A percentile compares a stretch with the other conserved stretches of the same genome.
Conservation (phyloP, 2,797 vertebrate genomes). For the Semotilus atromaculatus region DNA sequence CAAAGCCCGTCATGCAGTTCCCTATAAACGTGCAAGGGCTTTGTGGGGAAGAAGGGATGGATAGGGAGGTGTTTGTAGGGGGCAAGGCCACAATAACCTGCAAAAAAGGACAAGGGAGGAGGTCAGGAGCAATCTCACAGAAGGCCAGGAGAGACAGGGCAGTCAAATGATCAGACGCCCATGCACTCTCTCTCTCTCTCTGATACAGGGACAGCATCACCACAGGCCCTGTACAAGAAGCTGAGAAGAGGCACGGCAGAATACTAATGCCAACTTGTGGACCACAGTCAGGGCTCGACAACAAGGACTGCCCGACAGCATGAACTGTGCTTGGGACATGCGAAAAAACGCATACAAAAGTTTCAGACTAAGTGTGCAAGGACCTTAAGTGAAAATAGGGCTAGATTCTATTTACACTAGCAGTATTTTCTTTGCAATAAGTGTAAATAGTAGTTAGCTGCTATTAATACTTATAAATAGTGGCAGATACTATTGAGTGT, state of each 20-base stretch:
- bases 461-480: too few relatives aligned
- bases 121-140: constrained; percentile 30
- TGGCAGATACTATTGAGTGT: too few relatives aligned
- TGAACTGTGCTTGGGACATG: background rate
- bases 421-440: too few relatives aligned
- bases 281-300: background rate
- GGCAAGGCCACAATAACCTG: constrained; percentile 29
- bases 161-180: constrained; percentile 38
- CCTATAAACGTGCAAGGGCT: constrained; percentile 44
- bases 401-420: too few relatives aligned
- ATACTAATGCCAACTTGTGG: constrained; percentile 49
- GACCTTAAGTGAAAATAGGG: too few relatives aligned
- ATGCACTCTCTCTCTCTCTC: constrained; percentile 19
- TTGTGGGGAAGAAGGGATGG: background rate
- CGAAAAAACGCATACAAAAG: too few relatives aligned
- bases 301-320: background rate
- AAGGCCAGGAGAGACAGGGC: constrained; percentile 26
- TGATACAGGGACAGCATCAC: constrained; percentile 34
- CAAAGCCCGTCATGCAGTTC: constrained; percentile 38
- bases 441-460: too few relatives aligned
- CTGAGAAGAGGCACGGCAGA: constrained; percentile 19
- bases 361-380: too few relatives aligned
- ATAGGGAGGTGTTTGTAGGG: constrained; percentile 2
- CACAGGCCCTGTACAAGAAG: constrained; percentile 46
- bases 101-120: constrained; percentile 26